These are phyloP conservation scores for Spilosoma lubricipeda DNA, from an alignment of 2,888 invertebrate genomes.

Conservation along the genomic window DNA sequence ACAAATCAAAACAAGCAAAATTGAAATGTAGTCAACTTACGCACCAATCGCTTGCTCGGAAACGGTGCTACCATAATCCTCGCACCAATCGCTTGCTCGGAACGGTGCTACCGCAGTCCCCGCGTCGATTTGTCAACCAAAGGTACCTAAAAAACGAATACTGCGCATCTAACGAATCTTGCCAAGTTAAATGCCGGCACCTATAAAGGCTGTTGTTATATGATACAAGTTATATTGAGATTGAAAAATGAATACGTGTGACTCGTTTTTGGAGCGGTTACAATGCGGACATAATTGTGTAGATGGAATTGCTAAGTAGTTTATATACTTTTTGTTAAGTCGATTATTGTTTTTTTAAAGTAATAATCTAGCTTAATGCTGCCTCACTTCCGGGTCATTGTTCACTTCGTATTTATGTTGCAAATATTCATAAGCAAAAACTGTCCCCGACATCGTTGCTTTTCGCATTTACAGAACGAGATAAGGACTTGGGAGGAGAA, in stretches of 20 bases:
- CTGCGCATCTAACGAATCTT: too few species aligned
- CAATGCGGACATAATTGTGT: not conserved
- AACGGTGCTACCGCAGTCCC: too few species aligned
- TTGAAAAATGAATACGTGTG: not conserved
- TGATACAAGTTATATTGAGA: not conserved
- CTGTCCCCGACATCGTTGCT: conserved; percentile 38
- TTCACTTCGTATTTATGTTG: conserved; percentile 35
- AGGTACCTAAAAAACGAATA: too few species aligned
- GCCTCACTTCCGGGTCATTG: conserved; percentile 34
- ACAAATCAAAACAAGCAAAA: too few species aligned
- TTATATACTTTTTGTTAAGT: not conserved
- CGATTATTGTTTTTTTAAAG: conserved; percentile 24
- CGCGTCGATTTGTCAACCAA: too few species aligned
- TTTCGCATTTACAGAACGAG: conserved; percentile 42
- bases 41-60: too few species aligned
- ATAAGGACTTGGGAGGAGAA: conserved; percentile 42
- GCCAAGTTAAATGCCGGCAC: too few species aligned
- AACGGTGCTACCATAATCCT: too few species aligned
- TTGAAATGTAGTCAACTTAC: too few species aligned
- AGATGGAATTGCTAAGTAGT: not conserved
- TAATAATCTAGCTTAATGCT: conserved; percentile 17
- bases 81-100: too few species aligned
- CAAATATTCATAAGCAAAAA: conserved; percentile 45
- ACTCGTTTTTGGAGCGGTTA: not conserved
- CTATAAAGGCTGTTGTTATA: too few species aligned